These are phyloP conservation scores for Cynopterus sphinx DNA, from an alignment of 2,797 vertebrate species.

Conservation along the genomic window DNA sequence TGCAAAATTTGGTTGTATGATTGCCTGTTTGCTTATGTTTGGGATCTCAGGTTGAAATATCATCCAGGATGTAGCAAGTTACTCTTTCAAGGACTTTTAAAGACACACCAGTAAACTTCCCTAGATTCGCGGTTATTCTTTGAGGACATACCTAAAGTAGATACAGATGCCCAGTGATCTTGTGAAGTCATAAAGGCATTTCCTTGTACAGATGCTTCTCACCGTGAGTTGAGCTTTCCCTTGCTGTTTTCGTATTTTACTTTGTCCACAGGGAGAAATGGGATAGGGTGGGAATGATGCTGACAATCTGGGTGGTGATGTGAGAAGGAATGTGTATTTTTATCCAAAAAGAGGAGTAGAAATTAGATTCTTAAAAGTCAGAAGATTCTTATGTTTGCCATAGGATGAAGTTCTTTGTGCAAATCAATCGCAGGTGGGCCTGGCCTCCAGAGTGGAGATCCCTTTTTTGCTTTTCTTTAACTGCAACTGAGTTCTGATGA, in stretches of 20 bases:
- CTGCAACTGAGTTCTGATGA: slow-evolving; percentile 68
- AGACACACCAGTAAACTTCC: slow-evolving; percentile 50
- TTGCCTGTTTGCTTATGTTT: slow-evolving; percentile 68
- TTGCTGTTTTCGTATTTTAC: slow-evolving; percentile 74
- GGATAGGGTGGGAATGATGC: neutral
- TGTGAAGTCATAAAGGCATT: slow-evolving; percentile 61
- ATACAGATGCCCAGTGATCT: slow-evolving; percentile 73
- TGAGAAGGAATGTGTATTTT: slow-evolving; percentile 79
- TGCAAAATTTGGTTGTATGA: slow-evolving; percentile 73
- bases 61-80: slow-evolving; percentile 68
- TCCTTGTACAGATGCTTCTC: slow-evolving; percentile 59
- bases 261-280: slow-evolving; percentile 64
- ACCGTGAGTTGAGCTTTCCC: slow-evolving; percentile 36
- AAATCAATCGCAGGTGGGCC: slow-evolving; percentile 67
- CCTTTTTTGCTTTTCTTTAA: neutral
- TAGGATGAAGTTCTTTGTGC: slow-evolving; percentile 76
- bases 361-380: slow-evolving; percentile 77
- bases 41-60: slow-evolving; percentile 67
- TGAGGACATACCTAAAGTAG: slow-evolving; percentile 71
- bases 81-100: slow-evolving; percentile 15
- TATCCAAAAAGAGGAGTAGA: slow-evolving; percentile 76
- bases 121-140: slow-evolving; percentile 62
- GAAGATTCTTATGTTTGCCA: slow-evolving; percentile 74
- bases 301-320: slow-evolving; percentile 71
- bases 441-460: slow-evolving; percentile 56